phyloP scores from a whole-genome alignment of 2,113 vertebrate species.

The Ursus arctos region DNA sequence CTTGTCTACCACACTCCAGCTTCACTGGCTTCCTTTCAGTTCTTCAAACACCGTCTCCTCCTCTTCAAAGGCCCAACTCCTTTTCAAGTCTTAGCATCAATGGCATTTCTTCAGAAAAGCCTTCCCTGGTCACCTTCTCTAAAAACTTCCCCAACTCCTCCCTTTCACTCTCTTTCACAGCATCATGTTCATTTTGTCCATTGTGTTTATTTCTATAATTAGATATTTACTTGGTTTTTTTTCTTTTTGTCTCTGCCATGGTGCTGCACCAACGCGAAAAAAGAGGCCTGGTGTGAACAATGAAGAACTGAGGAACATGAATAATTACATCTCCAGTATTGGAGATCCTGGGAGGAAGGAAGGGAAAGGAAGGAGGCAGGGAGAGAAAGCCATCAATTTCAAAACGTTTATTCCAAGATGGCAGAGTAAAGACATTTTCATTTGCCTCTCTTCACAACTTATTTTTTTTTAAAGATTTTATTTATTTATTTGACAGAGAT shows the following conservation, averaged over 20 bases:
- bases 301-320: not conserved
- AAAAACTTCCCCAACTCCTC: not conserved
- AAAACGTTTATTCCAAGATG: not conserved
- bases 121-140: not conserved
- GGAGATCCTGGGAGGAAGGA: not conserved
- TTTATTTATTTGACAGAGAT: too few species aligned
- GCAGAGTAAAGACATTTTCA: not conserved
- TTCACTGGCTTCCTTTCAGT: not conserved
- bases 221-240: not conserved
- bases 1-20: not conserved
- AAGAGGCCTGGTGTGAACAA: not conserved
- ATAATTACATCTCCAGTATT: not conserved
- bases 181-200: not conserved
- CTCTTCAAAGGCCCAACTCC: constrained; percentile 35
- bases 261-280: not conserved
- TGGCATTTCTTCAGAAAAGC: not conserved
- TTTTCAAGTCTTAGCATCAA: constrained; percentile 43
- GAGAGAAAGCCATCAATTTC: not conserved
- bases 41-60: constrained; percentile 36
- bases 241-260: not conserved
- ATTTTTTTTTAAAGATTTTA: not conserved
- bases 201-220: not conserved
- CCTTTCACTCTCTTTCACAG: not conserved
- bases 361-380: not conserved
- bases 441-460: not conserved